phyloP scores from a whole-genome alignment of 2,113 vertebrate species.

The Hiodon alosoides region DNA sequence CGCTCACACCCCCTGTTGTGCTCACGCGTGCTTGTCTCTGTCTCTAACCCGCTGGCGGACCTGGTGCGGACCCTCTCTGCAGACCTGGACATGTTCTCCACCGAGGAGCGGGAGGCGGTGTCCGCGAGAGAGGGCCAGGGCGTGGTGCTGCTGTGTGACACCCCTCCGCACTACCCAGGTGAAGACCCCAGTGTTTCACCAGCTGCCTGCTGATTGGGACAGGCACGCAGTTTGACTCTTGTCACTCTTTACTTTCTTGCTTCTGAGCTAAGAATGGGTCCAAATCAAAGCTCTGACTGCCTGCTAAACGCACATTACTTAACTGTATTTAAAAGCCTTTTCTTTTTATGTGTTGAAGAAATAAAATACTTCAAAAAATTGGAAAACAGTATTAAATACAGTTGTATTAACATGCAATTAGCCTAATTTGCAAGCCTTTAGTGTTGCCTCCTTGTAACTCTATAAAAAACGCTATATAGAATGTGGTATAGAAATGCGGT shows the following conservation, averaged over 20 bases:
- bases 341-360: too few species aligned
- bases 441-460: too few species aligned
- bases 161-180: constrained; percentile 91
- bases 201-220: background rate
- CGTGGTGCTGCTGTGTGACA: constrained; percentile 83
- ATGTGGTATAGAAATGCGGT: too few species aligned
- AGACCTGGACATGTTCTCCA: constrained; percentile 91
- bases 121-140: constrained; percentile 83
- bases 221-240: background rate
- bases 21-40: background rate
- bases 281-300: too few species aligned
- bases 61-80: constrained; percentile 14
- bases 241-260: background rate
- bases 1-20: background rate
- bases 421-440: too few species aligned
- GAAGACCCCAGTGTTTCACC: background rate
- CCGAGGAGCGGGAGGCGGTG: constrained; percentile 83
- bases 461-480: too few species aligned
- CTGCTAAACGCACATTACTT: too few species aligned
- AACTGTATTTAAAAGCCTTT: too few species aligned
- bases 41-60: background rate
- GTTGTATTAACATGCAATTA: too few species aligned
- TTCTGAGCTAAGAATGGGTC: too few species aligned
- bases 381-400: too few species aligned
- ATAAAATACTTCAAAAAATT: too few species aligned